A percentile compares a stretch with the other conserved stretches of the same genome.
phyloP scores from a whole-genome alignment of 2,113 vertebrate genomes.

The Neodon shergylaensis region DNA sequence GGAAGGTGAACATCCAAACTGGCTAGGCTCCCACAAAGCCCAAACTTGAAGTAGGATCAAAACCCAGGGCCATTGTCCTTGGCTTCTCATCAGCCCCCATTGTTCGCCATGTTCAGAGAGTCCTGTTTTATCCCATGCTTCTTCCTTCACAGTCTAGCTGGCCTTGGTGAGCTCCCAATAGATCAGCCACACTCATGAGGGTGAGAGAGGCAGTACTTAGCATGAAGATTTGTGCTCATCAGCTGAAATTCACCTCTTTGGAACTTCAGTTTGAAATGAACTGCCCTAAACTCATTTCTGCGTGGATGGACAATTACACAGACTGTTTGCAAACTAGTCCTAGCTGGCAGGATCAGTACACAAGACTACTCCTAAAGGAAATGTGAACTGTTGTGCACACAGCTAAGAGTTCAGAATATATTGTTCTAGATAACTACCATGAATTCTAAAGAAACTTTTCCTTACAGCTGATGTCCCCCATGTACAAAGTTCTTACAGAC shows the following conservation, averaged over 20 bases:
- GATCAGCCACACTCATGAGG: too few species aligned
- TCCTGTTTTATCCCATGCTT: too few species aligned
- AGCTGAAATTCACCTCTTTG: neutral
- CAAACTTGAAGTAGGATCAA: too few species aligned
- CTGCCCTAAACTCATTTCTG: neutral
- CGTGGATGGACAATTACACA: neutral
- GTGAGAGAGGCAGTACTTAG: conserved; percentile 22
- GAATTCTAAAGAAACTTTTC: neutral
- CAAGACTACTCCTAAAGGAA: neutral
- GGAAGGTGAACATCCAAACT: too few species aligned
- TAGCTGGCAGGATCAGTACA: neutral
- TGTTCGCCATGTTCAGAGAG: too few species aligned
- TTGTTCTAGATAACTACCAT: neutral
- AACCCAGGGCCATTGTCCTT: too few species aligned
- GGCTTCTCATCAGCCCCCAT: too few species aligned
- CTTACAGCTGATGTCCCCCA: conserved; percentile 20
- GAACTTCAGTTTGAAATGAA: neutral
- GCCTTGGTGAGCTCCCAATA: too few species aligned
- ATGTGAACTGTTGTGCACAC: neutral
- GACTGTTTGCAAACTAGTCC: neutral
- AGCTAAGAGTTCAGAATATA: conserved; percentile 11
- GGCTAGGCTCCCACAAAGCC: too few species aligned
- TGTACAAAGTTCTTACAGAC: neutral
- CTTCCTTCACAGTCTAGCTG: too few species aligned
- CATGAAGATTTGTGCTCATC: neutral